These are phyloP conservation scores for Austrolebias charrua DNA, from an alignment of 2,797 vertebrate genomes.

Conservation along the genomic window DNA sequence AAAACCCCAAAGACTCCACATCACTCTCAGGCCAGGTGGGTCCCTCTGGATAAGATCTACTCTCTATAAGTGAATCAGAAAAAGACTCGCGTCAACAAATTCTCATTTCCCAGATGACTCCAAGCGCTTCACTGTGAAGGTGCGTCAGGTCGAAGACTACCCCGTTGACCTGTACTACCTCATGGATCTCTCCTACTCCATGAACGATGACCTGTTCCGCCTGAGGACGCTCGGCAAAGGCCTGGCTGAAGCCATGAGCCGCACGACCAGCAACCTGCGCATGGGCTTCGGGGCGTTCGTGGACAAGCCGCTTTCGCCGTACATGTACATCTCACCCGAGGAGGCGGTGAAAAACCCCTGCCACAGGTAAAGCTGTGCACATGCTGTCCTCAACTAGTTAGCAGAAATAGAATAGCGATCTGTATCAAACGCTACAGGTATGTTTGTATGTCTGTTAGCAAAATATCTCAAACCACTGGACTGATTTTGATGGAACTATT, in stretches of 20 bases:
- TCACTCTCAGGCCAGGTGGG: slow-evolving; percentile 89
- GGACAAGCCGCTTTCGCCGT: slow-evolving; percentile 94
- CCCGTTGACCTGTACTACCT: slow-evolving; percentile 98
- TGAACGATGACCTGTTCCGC: slow-evolving; percentile 84
- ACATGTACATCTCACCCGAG: slow-evolving; percentile 92
- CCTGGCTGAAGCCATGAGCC: slow-evolving; percentile 90
- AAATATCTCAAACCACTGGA: too few species aligned
- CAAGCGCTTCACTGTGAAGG: slow-evolving; percentile 86
- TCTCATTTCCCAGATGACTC: slow-evolving; percentile 84
- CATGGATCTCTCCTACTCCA: slow-evolving; percentile 96
- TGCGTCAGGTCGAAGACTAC: slow-evolving; percentile 97
- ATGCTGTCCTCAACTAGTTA: not conserved
- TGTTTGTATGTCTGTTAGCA: too few species aligned
- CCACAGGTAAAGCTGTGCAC: slow-evolving; percentile 78
- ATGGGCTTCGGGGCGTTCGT: slow-evolving; percentile 97
- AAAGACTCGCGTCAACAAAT: not conserved
- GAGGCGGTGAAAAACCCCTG: slow-evolving; percentile 90
- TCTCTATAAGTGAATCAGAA: too few species aligned
- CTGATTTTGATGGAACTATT: too few species aligned
- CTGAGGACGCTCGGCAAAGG: slow-evolving; percentile 87
- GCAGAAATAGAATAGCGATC: too few species aligned
- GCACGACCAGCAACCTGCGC: slow-evolving; percentile 93
- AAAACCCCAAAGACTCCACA: slow-evolving; percentile 88
- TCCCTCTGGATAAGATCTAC: not conserved
- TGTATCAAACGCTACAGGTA: too few species aligned